Conservation (phyloP, 2,888 invertebrate genomes). For the Hydropsyche betteni region DNA sequence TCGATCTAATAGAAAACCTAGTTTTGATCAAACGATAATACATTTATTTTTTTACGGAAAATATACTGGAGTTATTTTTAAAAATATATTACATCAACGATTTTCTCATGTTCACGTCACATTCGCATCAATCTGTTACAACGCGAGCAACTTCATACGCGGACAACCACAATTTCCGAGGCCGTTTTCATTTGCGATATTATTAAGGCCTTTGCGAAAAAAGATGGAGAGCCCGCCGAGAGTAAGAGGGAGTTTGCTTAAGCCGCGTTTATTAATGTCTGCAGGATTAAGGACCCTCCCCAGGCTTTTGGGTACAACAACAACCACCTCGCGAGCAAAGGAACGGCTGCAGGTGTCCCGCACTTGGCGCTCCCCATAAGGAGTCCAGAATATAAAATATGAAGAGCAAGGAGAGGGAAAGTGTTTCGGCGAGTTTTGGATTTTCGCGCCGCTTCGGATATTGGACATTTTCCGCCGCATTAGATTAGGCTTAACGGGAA, state of each 20-base stretch:
- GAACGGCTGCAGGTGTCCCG: slow-evolving; percentile 25
- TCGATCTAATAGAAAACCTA: too few relatives aligned
- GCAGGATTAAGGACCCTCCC: slow-evolving; percentile 45
- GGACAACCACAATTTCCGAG: too few relatives aligned
- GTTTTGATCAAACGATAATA: too few relatives aligned
- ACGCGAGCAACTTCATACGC: too few relatives aligned
- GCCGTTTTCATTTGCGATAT: slow-evolving; percentile 46
- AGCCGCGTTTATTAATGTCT: slow-evolving; percentile 51
- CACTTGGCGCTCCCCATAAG: slow-evolving; percentile 13
- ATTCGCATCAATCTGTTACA: too few relatives aligned
- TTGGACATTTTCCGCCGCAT: slow-evolving; percentile 20
- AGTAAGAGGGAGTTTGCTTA: slow-evolving; percentile 35
- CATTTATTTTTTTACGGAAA: too few relatives aligned
- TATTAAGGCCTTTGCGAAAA: slow-evolving; percentile 39
- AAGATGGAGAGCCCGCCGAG: not conserved
- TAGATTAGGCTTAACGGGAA: slow-evolving; percentile 5
- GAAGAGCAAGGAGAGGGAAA: not conserved
- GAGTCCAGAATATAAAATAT: not conserved
- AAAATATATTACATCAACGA: too few relatives aligned
- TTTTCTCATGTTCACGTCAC: too few relatives aligned
- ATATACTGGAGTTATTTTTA: too few relatives aligned
- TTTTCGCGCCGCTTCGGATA: not conserved
- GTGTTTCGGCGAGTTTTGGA: not conserved
- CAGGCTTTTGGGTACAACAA: not conserved
- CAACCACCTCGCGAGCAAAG: too few relatives aligned